phyloP scores from a whole-genome alignment of 2,888 invertebrate species.

The Phalangium opilio region DNA sequence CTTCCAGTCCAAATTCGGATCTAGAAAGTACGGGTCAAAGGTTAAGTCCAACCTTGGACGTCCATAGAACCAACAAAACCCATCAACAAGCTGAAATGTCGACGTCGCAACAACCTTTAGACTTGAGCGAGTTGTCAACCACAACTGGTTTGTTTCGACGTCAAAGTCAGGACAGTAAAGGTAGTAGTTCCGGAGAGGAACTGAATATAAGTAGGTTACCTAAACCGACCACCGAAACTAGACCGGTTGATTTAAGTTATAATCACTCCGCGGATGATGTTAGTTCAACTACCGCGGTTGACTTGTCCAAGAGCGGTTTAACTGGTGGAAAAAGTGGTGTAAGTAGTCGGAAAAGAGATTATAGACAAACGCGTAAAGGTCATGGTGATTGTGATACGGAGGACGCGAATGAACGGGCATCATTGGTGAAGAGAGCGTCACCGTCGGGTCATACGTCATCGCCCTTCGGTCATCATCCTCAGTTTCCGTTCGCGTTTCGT shows the following conservation, averaged over 20 bases:
- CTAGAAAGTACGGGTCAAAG: background rate
- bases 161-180: background rate
- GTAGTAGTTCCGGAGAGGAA: too few species aligned
- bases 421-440: background rate
- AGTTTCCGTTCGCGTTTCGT: background rate
- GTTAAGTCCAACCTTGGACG: background rate
- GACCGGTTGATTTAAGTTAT: background rate
- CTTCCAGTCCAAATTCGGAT: background rate
- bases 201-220: too few species aligned
- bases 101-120: background rate
- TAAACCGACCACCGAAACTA: too few species aligned
- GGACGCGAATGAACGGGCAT: background rate
- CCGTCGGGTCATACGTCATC: background rate
- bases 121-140: background rate
- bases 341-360: too few species aligned
- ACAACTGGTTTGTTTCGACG: too few species aligned
- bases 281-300: background rate
- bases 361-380: too few species aligned
- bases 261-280: too few species aligned
- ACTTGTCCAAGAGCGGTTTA: background rate
- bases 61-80: background rate
- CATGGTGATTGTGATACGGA: background rate
- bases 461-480: background rate
- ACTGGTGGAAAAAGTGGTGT: too few species aligned
- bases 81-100: background rate